Conservation (phyloP, 2,888 invertebrate genomes). For the Pyrochroa serraticornis region DNA sequence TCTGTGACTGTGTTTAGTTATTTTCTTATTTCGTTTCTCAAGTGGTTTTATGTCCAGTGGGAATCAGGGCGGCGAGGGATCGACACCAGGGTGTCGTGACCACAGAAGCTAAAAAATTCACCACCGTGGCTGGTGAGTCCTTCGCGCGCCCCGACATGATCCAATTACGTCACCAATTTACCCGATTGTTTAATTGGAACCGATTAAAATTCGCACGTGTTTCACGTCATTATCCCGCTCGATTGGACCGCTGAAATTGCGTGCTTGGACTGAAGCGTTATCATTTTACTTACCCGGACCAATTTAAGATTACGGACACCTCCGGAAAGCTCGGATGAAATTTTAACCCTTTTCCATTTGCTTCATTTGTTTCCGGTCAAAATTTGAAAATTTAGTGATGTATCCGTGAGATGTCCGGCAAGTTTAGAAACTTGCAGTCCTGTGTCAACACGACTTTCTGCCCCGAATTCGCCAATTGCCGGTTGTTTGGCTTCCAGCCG, state of each 20-base stretch:
- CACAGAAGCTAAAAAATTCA: constrained; percentile 40
- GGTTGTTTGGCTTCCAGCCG: constrained; percentile 17
- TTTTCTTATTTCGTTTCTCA: constrained; percentile 24
- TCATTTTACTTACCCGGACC: too few relatives aligned
- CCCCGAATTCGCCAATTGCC: constrained; percentile 19
- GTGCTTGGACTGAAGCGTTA: neutral
- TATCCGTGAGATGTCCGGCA: neutral
- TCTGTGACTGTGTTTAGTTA: constrained; percentile 24
- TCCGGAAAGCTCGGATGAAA: too few relatives aligned
- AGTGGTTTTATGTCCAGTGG: constrained; percentile 26
- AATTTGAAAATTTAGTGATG: too few relatives aligned
- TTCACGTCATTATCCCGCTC: neutral
- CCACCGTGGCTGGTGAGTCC: constrained; percentile 53
- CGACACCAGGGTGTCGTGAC: constrained; percentile 46
- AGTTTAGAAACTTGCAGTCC: constrained; percentile 5
- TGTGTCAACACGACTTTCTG: constrained; percentile 15
- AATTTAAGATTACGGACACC: too few relatives aligned
- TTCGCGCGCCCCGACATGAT: neutral
- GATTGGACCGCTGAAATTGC: too few relatives aligned
- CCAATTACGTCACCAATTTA: neutral
- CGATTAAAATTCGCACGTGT: neutral
- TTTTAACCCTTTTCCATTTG: too few relatives aligned
- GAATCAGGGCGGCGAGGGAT: constrained; percentile 38
- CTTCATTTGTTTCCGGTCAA: too few relatives aligned
- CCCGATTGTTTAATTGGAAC: neutral